Evolutionary conservation across 2,797 vertebrate species (phyloP).

Genomic region (Falco peregrinus): DNA sequence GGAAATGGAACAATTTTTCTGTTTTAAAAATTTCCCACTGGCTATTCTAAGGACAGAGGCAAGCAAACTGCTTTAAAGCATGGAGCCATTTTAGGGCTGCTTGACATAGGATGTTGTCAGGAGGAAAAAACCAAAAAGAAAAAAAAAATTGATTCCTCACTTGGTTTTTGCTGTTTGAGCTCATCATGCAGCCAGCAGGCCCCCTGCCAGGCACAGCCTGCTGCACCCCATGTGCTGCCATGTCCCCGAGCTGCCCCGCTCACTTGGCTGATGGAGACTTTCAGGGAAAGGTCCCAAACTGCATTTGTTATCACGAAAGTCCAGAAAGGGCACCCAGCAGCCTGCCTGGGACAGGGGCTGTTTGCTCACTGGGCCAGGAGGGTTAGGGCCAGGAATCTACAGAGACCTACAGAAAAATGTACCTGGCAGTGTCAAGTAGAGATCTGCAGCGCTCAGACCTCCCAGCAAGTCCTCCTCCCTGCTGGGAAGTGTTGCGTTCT

Average conservation of each 20-base stretch:
- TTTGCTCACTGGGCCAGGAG: not conserved
- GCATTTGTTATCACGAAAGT: no score
- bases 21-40: not conserved
- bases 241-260: not conserved
- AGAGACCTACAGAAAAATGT: not conserved
- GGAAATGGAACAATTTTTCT: not conserved
- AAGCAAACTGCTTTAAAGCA: not conserved
- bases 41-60: not conserved
- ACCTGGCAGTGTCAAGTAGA: not conserved
- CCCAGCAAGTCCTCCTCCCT: not conserved
- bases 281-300: not conserved
- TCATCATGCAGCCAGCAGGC: no score
- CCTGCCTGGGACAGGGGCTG: not conserved
- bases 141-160: not conserved
- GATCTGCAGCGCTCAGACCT: not conserved
- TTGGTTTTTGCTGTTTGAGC: no score
- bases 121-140: no score
- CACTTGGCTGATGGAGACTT: accelerated
- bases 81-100: not conserved
- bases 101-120: not conserved
- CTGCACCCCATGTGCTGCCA: not conserved
- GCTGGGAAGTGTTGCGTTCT: no score
- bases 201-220: not conserved
- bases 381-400: not conserved
- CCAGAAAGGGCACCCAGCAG: not conserved